Evolutionary conservation across 2,888 invertebrate genomes (phyloP), one percentile per base, ranked within the genome.

Genomic region (Criorhina ranunculi): DNA sequence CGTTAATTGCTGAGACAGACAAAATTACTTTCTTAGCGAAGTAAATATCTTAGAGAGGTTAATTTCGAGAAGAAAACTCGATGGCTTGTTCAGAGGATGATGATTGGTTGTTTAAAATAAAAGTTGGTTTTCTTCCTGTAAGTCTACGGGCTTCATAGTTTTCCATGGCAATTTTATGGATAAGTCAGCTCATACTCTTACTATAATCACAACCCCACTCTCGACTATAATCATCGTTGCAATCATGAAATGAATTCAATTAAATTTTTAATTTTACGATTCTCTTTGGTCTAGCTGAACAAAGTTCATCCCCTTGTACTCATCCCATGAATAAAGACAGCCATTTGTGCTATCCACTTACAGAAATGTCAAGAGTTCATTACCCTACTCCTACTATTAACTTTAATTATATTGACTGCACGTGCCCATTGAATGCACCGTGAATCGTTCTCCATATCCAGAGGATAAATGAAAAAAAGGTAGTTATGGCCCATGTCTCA

Each of bases 1-100:
- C 44, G 53, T 35, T 64, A 64, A 75, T 75, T 75, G 44, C 53
- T 64, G 35, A 44, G 55, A 55, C 75, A 46, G 55, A 29, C 55
- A 46, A 55, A 75, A 64, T 44, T 17, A 55, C 55, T 35, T 66
- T 46, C 46, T 35, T 17, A 19, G 24, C 64, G 12, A 44, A 64
- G 70, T 46, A 19, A 70, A 57, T 24, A 33, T 37, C 49, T 35
- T 11, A 37, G 15, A n/a, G 29, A 15, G 37, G n/a, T 57, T 57
- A 17, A 17, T 35, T 57, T 24, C 40, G 4, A 15, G 8, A 0
- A 19, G 12, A 59, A 7, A 29, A 9, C 8, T 12, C 19, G 0
- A 5, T 24, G 9, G 19, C 7, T 37, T 17, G 15, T 57, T 33
- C 33, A 9, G 17, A 2, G 15, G 2, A 4, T n/a, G n/a, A 12